Conservation (phyloP, 2,888 invertebrate species). For the Petrophora chlorosata region DNA sequence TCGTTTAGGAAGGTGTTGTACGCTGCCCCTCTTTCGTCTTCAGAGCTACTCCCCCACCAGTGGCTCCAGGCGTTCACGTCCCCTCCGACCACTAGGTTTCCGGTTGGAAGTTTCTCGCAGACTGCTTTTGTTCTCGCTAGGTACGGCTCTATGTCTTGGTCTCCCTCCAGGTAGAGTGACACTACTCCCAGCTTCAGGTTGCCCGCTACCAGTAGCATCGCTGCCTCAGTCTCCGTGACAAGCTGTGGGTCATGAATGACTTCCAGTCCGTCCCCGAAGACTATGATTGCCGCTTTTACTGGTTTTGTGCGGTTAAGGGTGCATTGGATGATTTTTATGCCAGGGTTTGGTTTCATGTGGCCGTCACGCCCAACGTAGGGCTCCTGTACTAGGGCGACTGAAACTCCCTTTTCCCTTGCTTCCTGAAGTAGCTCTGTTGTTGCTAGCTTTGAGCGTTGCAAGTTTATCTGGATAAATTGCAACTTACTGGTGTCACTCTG, state of each 20-base stretch:
- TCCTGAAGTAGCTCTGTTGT: constrained; percentile 33
- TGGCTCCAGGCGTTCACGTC: background rate
- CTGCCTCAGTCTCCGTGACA: no score
- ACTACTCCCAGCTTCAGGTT: background rate
- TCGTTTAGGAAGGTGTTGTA: background rate
- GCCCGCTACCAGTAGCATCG: background rate
- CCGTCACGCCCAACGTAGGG: constrained; percentile 38
- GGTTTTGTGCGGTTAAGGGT: constrained; percentile 1
- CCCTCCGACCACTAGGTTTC: background rate
- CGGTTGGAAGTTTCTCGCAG: background rate
- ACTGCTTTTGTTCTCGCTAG: background rate
- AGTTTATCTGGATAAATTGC: constrained; percentile 33
- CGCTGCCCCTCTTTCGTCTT: background rate
- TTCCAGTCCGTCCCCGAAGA: background rate
- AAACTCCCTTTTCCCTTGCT: background rate
- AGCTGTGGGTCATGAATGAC: background rate
- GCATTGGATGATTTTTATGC: background rate
- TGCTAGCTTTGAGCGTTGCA: constrained; percentile 32
- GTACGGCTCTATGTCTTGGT: background rate
- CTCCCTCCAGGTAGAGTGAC: background rate
- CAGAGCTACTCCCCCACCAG: background rate
- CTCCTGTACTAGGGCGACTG: constrained; percentile 40
- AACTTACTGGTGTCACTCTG: background rate
- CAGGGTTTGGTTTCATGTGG: background rate
- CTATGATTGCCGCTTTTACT: background rate